Conservation (phyloP, 1,140 invertebrate species). For the Orius insidiosus region DNA sequence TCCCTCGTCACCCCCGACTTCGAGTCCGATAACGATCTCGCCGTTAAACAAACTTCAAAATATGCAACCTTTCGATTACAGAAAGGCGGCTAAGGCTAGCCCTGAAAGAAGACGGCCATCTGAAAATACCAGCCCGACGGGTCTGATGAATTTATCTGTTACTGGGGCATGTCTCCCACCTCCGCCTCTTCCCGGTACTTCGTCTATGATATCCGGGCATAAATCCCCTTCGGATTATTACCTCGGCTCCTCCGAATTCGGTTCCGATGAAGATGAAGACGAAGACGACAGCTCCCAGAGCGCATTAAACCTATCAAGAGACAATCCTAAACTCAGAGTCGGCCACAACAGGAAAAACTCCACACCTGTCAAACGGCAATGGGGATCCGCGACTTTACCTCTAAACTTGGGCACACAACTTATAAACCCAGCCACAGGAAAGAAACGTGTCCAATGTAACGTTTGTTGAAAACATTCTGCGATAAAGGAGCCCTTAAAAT, state of each 20-base stretch:
- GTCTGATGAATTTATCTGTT: constrained; percentile 38
- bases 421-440: constrained; percentile 79
- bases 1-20: constrained; percentile 26
- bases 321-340: constrained; percentile 21
- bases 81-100: constrained; percentile 38
- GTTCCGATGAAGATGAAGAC: constrained; percentile 46
- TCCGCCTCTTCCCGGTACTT: constrained; percentile 16
- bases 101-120: constrained; percentile 31
- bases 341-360: constrained; percentile 45
- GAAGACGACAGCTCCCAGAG: constrained; percentile 40
- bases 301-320: constrained; percentile 45
- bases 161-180: constrained; percentile 23
- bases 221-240: constrained; percentile 20
- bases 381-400: constrained; percentile 57
- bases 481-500: constrained; percentile 98
- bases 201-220: constrained; percentile 25
- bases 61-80: constrained; percentile 89
- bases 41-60: constrained; percentile 77
- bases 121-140: constrained; percentile 31
- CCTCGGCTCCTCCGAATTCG: constrained; percentile 32
- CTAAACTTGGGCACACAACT: constrained; percentile 74
- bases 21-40: constrained; percentile 39
- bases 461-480: constrained; percentile 98
- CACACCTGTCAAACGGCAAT: constrained; percentile 78
- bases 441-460: constrained; percentile 94